phyloP scores from a whole-genome alignment of 1,140 invertebrate genomes.

The Drosophila tristis region DNA sequence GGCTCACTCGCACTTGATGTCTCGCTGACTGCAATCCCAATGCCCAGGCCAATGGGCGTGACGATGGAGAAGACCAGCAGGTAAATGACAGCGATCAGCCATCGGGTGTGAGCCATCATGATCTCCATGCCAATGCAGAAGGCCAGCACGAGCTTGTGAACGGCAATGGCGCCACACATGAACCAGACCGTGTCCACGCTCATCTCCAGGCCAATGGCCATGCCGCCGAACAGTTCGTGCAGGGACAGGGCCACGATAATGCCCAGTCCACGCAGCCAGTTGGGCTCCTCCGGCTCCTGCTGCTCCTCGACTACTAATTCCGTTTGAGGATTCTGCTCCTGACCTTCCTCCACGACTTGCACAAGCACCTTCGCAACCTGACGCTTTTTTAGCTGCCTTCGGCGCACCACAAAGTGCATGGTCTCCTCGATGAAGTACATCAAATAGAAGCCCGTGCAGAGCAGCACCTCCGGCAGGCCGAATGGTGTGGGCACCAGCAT shows the following conservation, averaged over 20 bases:
- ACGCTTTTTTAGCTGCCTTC: constrained; percentile 75
- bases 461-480: constrained; percentile 89
- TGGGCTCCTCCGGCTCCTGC: constrained; percentile 51
- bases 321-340: background rate
- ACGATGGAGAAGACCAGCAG: constrained; percentile 91
- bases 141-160: constrained; percentile 95
- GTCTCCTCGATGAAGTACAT: constrained; percentile 93
- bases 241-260: constrained; percentile 94
- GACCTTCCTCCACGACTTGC: background rate
- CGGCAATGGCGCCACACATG: constrained; percentile 92
- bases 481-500: constrained; percentile 86
- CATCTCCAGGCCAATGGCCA: constrained; percentile 93
- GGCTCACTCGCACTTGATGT: constrained; percentile 86
- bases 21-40: constrained; percentile 87
- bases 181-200: constrained; percentile 89
- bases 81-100: constrained; percentile 87
- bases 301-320: constrained; percentile 83
- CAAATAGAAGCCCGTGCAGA: constrained; percentile 91
- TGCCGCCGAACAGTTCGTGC: constrained; percentile 95
- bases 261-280: constrained; percentile 89
- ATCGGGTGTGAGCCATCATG: constrained; percentile 87
- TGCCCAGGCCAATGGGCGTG: constrained; percentile 90
- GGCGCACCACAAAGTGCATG: constrained; percentile 88
- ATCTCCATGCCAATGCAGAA: constrained; percentile 93
- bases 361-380: constrained; percentile 9